phyloP scores from a whole-genome alignment of 2,113 vertebrate genomes.

The Sminthopsis crassicaudata region DNA sequence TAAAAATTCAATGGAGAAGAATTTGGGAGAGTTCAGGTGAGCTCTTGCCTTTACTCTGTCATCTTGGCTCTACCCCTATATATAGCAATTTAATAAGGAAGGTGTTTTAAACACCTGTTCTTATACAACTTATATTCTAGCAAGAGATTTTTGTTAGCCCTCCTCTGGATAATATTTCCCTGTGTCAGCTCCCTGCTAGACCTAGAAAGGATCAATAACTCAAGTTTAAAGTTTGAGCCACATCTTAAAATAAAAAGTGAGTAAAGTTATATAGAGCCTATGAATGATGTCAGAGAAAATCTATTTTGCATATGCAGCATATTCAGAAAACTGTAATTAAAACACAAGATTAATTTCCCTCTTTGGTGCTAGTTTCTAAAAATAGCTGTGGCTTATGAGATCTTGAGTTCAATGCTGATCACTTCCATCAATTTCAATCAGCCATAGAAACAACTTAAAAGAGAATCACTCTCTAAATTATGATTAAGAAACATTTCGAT shows the following conservation, averaged over 20 bases:
- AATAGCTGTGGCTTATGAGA: background rate
- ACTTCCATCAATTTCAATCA: background rate
- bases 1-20: background rate
- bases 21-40: background rate
- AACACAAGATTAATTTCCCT: background rate
- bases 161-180: background rate
- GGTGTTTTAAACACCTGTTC: background rate
- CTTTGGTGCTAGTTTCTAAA: background rate
- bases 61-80: background rate
- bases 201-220: background rate
- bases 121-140: background rate
- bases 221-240: background rate
- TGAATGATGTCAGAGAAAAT: background rate
- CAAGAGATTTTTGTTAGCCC: background rate
- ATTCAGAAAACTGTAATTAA: background rate
- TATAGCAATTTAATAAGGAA: background rate
- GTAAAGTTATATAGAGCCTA: background rate
- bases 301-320: background rate
- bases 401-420: background rate
- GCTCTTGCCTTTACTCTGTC: background rate
- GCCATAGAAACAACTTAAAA: background rate
- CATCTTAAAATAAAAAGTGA: background rate
- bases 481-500: background rate
- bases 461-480: background rate
- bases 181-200: background rate